Base-by-base conservation (phyloP, 2,888 invertebrate genomes). In the Lithosia quadra region DNA sequence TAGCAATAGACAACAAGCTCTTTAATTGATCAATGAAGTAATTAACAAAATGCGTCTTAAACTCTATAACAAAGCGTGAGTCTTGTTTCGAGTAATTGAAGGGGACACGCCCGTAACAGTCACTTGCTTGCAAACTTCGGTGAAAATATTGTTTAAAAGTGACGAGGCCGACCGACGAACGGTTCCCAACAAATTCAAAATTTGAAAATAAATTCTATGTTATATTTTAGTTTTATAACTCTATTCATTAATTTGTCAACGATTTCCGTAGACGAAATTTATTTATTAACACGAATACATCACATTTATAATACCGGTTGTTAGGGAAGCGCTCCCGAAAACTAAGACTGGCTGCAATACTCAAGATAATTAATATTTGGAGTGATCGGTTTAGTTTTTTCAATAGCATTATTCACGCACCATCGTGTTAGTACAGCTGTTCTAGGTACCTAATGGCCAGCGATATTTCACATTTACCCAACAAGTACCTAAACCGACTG, bases 71-170 rank as follows among this genome's bases (percentile, higher is more conserved):
- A 81, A 83, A 84, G 78, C 80, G 78, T 76, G 80, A 77, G 73
- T 81, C 78, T 80, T 79, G 83, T 87, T 86, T 83, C 83, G 72
- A 79, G 76, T 88, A 90, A 90, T 91, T 88, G 83, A 85, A 90
- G 83, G 85, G 84, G 86, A 86, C 87, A 82, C 85, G 81, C 82
- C 81, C 78, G 71, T 83, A 84, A 83, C 84, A 86, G 73, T 73
- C 82, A 86, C 80, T 88, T 86, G 82, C 85, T 77, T 22, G 73
- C 68, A 67, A 88, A 89, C 83, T 88, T 86, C 74, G 71, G 78
- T 75, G 80, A 79, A 79, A 86, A 88, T 85, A 86, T 85, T 84
- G 82, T 83, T 81, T 66, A 68, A 68, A 79, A 81, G 69, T 79
- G 75, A 76, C 73, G 68, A 69, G 71, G 61, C 60, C 39, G 68